A percentile compares a stretch with the other conserved stretches of the same genome.
Conservation (phyloP, 1,140 invertebrate genomes). For the Brachionus sp. region DNA sequence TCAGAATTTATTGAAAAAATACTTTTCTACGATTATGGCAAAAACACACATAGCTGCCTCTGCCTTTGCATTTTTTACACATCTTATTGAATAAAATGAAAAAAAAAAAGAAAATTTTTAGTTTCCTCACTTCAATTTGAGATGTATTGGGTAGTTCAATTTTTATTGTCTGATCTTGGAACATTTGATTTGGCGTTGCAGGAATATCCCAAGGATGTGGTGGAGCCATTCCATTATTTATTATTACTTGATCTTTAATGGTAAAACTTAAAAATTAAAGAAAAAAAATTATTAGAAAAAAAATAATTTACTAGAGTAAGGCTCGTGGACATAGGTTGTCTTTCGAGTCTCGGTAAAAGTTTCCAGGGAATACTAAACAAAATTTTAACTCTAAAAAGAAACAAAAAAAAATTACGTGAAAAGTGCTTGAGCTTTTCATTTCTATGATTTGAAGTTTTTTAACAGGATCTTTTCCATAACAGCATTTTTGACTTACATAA, state of each 20-base stretch:
- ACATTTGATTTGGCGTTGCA: neutral
- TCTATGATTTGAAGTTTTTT: constrained; percentile 61
- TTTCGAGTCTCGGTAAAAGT: constrained; percentile 65
- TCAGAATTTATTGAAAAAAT: neutral
- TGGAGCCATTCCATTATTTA: constrained; percentile 1
- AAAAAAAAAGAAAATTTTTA: neutral
- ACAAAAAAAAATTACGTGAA: constrained; percentile 59
- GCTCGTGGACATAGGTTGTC: constrained; percentile 63
- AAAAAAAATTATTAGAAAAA: neutral
- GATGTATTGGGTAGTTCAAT: constrained; percentile 27
- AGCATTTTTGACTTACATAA: constrained; percentile 62
- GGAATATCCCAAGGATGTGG: constrained; percentile 35
- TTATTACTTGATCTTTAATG: neutral
- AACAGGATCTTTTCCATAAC: constrained; percentile 63
- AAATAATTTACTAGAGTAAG: constrained; percentile 48
- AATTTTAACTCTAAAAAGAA: neutral
- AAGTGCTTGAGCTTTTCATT: constrained; percentile 62
- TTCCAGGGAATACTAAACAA: constrained; percentile 63
- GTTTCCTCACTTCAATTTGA: neutral
- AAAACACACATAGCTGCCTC: neutral
- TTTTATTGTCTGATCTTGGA: neutral
- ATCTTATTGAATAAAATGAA: neutral
- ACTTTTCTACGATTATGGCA: neutral
- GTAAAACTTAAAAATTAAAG: neutral
- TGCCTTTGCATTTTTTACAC: neutral